Percentiles rank a stretch among this genome's conserved stretches.
Conservation (phyloP, 2,797 vertebrate genomes). For the Phrynocephalus guinanensis region DNA sequence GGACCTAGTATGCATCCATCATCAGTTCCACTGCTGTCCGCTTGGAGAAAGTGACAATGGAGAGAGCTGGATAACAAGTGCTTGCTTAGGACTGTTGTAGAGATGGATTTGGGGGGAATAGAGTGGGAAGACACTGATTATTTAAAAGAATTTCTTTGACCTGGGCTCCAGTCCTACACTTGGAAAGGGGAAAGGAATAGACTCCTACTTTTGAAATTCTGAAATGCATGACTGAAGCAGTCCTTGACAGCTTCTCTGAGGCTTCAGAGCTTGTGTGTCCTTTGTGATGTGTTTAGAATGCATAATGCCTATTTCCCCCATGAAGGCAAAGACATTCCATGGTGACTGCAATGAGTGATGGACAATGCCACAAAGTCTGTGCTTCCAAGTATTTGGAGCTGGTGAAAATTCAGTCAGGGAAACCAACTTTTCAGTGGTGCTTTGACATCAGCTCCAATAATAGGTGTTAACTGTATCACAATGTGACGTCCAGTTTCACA, state of each 20-base stretch:
- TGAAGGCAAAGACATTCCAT: background rate
- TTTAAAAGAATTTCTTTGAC: background rate
- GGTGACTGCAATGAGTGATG: slow-evolving; percentile 1
- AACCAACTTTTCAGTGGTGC: background rate
- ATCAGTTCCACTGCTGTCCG: too few species aligned
- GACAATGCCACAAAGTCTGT: background rate
- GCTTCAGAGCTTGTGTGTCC: background rate
- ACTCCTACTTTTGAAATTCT: slow-evolving; percentile 12
- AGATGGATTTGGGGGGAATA: background rate
- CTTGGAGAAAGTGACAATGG: too few species aligned
- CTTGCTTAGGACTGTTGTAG: too few species aligned
- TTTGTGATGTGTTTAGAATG: slow-evolving; percentile 18
- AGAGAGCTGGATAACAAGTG: too few species aligned
- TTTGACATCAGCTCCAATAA: background rate
- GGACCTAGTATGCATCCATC: too few species aligned
- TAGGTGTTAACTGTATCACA: background rate
- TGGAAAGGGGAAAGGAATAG: background rate
- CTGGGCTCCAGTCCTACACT: background rate
- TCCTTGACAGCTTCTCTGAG: slow-evolving; percentile 18
- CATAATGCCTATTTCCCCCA: background rate
- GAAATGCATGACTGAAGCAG: slow-evolving; percentile 7
- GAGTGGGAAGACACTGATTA: background rate
- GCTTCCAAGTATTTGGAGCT: background rate
- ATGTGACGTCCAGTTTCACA: background rate
- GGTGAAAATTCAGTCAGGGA: background rate